A percentile compares a stretch with the other conserved stretches of the same genome.
These are phyloP conservation scores for Harpalus rubripes DNA, from an alignment of 2,888 invertebrate species.

Conservation along the genomic window DNA sequence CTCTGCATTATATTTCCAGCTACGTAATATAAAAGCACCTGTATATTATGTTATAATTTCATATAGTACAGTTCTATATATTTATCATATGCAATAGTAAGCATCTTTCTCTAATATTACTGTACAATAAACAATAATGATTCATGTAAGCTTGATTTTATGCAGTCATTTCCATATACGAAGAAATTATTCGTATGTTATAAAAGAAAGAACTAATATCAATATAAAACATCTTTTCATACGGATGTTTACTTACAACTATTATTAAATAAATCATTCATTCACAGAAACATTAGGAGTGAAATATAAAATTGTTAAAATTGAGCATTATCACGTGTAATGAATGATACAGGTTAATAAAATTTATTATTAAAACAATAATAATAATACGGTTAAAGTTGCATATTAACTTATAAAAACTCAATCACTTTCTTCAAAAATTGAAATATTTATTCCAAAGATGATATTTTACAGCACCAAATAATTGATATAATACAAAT, in stretches of 20 bases:
- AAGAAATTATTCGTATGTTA: conserved; percentile 18
- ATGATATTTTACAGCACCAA: conserved; percentile 66
- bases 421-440: conserved; percentile 50
- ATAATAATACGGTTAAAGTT: neutral
- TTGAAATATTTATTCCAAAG: conserved; percentile 60
- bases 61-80: conserved; percentile 65
- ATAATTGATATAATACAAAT: conserved; percentile 58
- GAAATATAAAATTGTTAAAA: conserved; percentile 35
- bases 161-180: conserved; percentile 60
- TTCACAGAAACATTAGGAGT: neutral
- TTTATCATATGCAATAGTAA: conserved; percentile 61
- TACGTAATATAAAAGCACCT: conserved; percentile 63
- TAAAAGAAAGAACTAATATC: conserved; percentile 9
- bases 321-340: conserved; percentile 23
- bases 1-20: conserved; percentile 53
- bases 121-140: conserved; percentile 65
- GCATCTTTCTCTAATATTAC: conserved; percentile 63
- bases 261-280: conserved; percentile 30
- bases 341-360: conserved; percentile 18
- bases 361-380: conserved; percentile 3
- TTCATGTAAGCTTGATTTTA: conserved; percentile 62
- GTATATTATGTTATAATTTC: conserved; percentile 60
- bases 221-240: conserved; percentile 7
- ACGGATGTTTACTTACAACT: conserved; percentile 12
- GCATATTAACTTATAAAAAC: conserved; percentile 16